These are phyloP conservation scores for Cheumatopsyche charites DNA, from an alignment of 1,140 invertebrate genomes.

Conservation along the genomic window DNA sequence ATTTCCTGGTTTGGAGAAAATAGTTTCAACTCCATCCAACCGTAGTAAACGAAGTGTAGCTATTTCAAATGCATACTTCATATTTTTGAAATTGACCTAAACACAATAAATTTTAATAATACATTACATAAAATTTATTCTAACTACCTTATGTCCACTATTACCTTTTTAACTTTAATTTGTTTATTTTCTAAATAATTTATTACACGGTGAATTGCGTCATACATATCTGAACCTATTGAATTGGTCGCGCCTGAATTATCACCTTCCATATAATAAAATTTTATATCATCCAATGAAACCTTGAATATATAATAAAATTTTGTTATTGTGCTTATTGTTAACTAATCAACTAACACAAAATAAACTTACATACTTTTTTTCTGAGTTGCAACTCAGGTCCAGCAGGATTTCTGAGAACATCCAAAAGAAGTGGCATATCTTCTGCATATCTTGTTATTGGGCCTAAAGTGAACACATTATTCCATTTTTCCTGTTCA, in stretches of 20 bases:
- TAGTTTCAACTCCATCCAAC: constrained; percentile 65
- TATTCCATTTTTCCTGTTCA: constrained; percentile 63
- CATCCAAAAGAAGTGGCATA: constrained; percentile 73
- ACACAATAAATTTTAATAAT: constrained; percentile 49
- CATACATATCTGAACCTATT: constrained; percentile 70
- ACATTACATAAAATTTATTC: constrained; percentile 25
- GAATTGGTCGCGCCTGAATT: constrained; percentile 66
- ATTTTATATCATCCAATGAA: constrained; percentile 71
- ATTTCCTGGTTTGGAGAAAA: constrained; percentile 65
- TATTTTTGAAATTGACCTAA: constrained; percentile 64
- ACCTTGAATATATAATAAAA: constrained; percentile 62
- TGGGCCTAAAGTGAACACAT: constrained; percentile 75
- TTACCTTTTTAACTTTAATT: constrained; percentile 65
- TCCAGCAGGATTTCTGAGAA: constrained; percentile 65
- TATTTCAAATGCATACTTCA: constrained; percentile 67
- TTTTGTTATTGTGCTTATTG: not conserved
- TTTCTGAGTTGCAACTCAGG: constrained; percentile 67
- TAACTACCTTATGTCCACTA: not conserved
- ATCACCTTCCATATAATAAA: constrained; percentile 81
- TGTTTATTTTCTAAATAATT: constrained; percentile 65
- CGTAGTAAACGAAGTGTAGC: constrained; percentile 63
- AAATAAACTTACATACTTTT: constrained; percentile 55
- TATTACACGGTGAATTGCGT: constrained; percentile 69
- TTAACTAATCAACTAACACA: not conserved
- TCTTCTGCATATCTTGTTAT: constrained; percentile 85